Percentiles rank a stretch among this genome's conserved stretches.
These are phyloP conservation scores for Temnothorax nylanderi DNA, from an alignment of 1,140 invertebrate genomes.

Conservation along the genomic window DNA sequence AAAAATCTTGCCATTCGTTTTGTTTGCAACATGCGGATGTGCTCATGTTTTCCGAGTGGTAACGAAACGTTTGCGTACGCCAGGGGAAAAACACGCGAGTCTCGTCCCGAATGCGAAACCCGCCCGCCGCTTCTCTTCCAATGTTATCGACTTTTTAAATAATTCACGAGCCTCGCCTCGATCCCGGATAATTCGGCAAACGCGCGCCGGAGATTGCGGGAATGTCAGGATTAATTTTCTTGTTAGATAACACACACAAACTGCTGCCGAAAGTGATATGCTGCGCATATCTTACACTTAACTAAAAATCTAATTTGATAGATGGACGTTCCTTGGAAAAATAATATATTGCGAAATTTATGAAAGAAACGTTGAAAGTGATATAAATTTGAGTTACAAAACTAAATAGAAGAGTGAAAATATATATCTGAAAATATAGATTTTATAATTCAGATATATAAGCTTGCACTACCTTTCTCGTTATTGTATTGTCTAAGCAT, in stretches of 20 bases:
- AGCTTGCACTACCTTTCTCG: background rate
- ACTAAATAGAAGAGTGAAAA: background rate
- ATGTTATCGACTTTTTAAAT: conserved; percentile 56
- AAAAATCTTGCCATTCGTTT: conserved; percentile 22
- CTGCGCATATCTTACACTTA: background rate
- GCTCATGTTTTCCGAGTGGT: conserved; percentile 18
- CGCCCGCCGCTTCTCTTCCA: background rate
- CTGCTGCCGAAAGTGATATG: background rate
- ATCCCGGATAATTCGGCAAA: conserved; percentile 39
- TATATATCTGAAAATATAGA: background rate
- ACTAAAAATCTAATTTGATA: background rate
- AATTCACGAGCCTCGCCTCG: conserved; percentile 48
- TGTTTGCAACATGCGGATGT: conserved; percentile 13
- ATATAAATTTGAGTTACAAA: background rate
- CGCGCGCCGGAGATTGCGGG: conserved; percentile 31
- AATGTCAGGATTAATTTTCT: conserved; percentile 44
- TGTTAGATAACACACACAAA: conserved; percentile 10
- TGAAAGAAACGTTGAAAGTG: background rate
- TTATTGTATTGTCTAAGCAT: background rate
- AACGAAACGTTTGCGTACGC: conserved; percentile 49
- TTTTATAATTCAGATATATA: background rate
- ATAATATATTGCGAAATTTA: background rate
- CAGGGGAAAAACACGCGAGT: conserved; percentile 35
- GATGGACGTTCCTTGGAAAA: background rate
- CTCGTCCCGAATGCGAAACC: conserved; percentile 49